Evolutionary conservation across 2,888 invertebrate genomes (phyloP).

Genomic region (Hydriomena furcata): DNA sequence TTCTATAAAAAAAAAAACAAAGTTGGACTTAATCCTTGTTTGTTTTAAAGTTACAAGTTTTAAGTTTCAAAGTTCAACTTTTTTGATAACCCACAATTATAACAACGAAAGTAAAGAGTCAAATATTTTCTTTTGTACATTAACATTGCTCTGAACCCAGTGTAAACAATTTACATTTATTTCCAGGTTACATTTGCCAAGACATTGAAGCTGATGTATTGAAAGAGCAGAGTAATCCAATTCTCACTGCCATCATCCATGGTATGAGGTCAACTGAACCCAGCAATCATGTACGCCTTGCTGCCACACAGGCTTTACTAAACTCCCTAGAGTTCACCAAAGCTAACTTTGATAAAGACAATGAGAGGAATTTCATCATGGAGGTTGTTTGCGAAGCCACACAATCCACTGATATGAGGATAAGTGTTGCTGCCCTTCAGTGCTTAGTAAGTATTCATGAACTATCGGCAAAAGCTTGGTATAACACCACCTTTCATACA

Average conservation of each 20-base stretch:
- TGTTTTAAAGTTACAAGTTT: too few species aligned
- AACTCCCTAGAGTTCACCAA: conserved; percentile 99
- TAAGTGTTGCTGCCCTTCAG: conserved; percentile 98
- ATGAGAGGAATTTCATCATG: conserved; percentile 99
- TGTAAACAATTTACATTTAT: too few species aligned
- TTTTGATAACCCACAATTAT: too few species aligned
- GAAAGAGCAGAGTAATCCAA: conserved; percentile 96
- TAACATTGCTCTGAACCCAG: too few species aligned
- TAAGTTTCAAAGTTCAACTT: too few species aligned
- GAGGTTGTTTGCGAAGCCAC: conserved; percentile 99
- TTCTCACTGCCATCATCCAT: conserved; percentile 99
- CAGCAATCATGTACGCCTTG: conserved; percentile 96
- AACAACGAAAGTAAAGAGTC: too few species aligned
- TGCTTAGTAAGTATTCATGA: conserved; percentile 89
- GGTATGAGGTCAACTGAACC: conserved; percentile 98
- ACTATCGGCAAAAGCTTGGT: neutral
- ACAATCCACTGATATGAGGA: conserved; percentile 94
- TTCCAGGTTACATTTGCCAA: conserved; percentile 94
- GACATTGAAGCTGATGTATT: conserved; percentile 98
- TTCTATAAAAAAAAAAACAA: too few species aligned
- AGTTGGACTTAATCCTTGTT: too few species aligned
- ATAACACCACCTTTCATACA: too few species aligned
- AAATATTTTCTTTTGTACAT: too few species aligned
- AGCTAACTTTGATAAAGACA: conserved; percentile 98
- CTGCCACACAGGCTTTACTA: conserved; percentile 97